Conservation (phyloP, 2,797 vertebrate genomes). For the Okamejei kenojei region DNA sequence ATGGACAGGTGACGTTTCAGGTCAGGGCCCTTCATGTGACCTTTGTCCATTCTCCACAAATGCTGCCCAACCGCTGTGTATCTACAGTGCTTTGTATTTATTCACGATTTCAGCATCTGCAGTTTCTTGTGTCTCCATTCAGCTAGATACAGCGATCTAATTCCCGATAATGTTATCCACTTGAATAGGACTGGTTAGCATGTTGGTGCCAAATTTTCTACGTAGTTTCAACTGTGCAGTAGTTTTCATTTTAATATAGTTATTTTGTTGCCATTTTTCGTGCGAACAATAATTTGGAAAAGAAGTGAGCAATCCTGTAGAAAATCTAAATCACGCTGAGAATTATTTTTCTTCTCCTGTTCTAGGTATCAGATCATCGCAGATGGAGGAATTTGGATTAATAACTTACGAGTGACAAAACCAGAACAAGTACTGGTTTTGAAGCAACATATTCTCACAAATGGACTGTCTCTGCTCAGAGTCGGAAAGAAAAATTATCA, state of each 20-base stretch:
- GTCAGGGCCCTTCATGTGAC: no score
- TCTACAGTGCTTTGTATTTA: no score
- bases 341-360: slow-evolving; percentile 40
- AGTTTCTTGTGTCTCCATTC: no score
- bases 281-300: neutral
- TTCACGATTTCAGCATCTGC: no score
- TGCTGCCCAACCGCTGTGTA: no score
- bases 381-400: slow-evolving; percentile 82
- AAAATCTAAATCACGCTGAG: neutral
- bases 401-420: slow-evolving; percentile 68
- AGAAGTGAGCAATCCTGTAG: neutral
- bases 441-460: slow-evolving; percentile 79
- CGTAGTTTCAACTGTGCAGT: neutral
- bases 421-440: slow-evolving; percentile 78
- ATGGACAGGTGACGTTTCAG: no score
- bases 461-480: slow-evolving; percentile 78
- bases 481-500: slow-evolving; percentile 89
- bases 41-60: no score
- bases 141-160: neutral
- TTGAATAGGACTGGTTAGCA: neutral
- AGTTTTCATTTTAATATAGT: neutral
- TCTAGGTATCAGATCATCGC: slow-evolving; percentile 80
- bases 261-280: neutral
- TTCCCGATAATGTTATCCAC: neutral
- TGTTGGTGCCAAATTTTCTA: neutral